Conservation (phyloP, 1,140 invertebrate genomes). For the Copidosoma floridanum region DNA sequence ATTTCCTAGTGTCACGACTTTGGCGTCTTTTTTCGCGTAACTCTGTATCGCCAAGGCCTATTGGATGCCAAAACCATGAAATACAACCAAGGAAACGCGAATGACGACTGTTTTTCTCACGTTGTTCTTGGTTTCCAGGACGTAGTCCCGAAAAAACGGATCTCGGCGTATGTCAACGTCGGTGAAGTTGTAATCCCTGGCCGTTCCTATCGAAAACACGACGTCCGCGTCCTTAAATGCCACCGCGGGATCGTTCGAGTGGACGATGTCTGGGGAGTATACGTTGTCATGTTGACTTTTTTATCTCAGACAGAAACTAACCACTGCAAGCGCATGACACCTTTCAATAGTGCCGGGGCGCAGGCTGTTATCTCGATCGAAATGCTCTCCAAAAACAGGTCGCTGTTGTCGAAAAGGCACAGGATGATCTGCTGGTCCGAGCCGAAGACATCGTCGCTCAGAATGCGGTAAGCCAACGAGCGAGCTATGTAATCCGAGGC, state of each 20-base stretch:
- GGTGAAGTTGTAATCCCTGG: constrained; percentile 25
- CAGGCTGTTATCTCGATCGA: constrained; percentile 26
- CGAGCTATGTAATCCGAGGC: constrained; percentile 14
- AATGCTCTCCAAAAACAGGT: constrained; percentile 20
- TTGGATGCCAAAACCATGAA: neutral
- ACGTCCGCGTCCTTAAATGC: constrained; percentile 27
- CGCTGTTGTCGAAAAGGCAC: constrained; percentile 14
- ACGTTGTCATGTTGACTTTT: neutral
- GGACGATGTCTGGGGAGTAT: constrained; percentile 12
- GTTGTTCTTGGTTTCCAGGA: constrained; percentile 12
- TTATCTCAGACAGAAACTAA: no score
- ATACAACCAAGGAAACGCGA: neutral
- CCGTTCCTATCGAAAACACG: constrained; percentile 26
- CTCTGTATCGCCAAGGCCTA: constrained; percentile 29
- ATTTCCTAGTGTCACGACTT: constrained; percentile 24
- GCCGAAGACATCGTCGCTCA: constrained; percentile 25
- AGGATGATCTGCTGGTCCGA: constrained; percentile 17
- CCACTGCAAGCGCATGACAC: no score
- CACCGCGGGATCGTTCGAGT: neutral
- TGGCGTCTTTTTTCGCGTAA: constrained; percentile 28
- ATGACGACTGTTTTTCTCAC: neutral
- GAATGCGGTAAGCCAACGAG: constrained; percentile 16
- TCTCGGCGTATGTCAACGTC: constrained; percentile 1
- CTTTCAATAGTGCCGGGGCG: constrained; percentile 15
- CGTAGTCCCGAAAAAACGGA: constrained; percentile 23